phyloP scores from a whole-genome alignment of 2,888 invertebrate species.

The Cataglyphis livida region DNA sequence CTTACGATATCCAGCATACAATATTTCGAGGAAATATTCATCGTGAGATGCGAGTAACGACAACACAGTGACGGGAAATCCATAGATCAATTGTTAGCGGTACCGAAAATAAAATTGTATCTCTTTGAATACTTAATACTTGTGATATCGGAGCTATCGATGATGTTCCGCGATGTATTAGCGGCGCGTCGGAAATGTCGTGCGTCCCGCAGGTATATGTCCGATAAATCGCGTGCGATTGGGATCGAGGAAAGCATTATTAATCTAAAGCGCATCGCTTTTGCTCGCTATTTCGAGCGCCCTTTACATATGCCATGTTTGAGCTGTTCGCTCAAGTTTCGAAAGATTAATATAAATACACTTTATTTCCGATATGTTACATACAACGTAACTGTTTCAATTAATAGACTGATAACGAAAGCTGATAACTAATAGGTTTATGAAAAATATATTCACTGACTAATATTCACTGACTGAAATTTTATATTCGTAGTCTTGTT shows the following conservation, averaged over 20 bases:
- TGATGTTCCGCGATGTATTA: slow-evolving; percentile 27
- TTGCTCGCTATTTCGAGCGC: slow-evolving; percentile 4
- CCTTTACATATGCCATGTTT: neutral
- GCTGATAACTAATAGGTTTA: neutral
- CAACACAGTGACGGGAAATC: slow-evolving; percentile 1
- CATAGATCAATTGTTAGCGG: neutral
- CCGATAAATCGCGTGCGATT: slow-evolving; percentile 1
- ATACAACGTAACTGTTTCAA: neutral
- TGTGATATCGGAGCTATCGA: slow-evolving; percentile 26
- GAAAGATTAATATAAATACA: slow-evolving; percentile 14
- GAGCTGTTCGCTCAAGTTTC: neutral
- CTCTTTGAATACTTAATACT: slow-evolving; percentile 34
- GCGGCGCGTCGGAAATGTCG: slow-evolving; percentile 16
- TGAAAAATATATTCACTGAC: slow-evolving; percentile 2
- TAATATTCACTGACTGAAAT: neutral
- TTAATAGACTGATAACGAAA: neutral
- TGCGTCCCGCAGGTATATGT: slow-evolving; percentile 4
- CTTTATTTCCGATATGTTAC: neutral
- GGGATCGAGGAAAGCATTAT: slow-evolving; percentile 15
- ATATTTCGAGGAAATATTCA: slow-evolving; percentile 31
- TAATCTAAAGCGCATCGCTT: slow-evolving; percentile 4
- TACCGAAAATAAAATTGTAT: slow-evolving; percentile 32
- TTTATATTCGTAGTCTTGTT: neutral
- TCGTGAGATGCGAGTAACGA: neutral
- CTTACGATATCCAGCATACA: neutral